Conservation (phyloP, 2,113 vertebrate genomes). For the Sisor rabdophorus region DNA sequence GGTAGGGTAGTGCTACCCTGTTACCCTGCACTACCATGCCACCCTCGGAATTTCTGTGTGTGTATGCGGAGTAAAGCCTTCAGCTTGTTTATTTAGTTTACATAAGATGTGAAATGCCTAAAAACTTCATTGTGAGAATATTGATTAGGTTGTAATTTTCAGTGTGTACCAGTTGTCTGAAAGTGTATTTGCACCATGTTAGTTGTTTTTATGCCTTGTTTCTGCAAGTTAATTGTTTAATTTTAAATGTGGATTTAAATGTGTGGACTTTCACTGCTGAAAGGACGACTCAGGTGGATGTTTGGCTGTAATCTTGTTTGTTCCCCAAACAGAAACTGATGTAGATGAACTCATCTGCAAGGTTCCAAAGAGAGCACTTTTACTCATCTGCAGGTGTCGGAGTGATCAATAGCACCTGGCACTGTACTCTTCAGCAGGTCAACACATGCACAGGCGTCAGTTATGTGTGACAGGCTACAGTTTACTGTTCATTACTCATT, state of each 20-base stretch:
- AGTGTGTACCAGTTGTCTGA: no score
- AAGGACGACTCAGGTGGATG: background rate
- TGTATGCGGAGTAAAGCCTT: no score
- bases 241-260: background rate
- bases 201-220: no score
- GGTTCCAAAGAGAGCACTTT: background rate
- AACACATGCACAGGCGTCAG: conserved; percentile 29
- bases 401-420: conserved; percentile 36
- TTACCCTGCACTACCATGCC: no score
- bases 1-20: no score
- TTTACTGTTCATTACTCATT: conserved; percentile 19
- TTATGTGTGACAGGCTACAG: background rate
- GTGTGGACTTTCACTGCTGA: background rate
- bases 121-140: no score
- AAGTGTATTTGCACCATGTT: no score
- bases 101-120: no score
- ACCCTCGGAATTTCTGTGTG: no score
- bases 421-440: conserved; percentile 41
- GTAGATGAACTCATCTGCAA: background rate
- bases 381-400: conserved; percentile 35
- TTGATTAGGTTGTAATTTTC: no score
- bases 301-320: background rate
- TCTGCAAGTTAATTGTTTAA: no score
- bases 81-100: no score
- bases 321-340: background rate